Evolutionary conservation across 2,113 vertebrate species (phyloP).

Genomic region (Raja brachyura): DNA sequence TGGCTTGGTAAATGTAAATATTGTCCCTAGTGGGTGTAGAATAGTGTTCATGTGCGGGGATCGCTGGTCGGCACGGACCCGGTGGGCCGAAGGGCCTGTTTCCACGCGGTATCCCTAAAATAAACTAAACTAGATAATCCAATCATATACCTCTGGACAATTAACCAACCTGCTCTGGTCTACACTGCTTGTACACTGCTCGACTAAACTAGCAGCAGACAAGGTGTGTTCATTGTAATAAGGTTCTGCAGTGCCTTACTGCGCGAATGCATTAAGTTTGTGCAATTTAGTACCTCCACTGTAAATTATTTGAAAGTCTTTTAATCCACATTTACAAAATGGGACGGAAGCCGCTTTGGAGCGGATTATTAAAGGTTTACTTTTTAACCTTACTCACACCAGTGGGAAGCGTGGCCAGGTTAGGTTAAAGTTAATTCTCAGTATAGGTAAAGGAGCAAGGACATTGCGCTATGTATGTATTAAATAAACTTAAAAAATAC

Average conservation of each 20-base stretch:
- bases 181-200: not conserved
- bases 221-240: not conserved
- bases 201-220: not conserved
- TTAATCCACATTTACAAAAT: constrained; percentile 13
- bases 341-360: not conserved
- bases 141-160: constrained; percentile 14
- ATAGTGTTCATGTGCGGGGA: no score
- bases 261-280: not conserved
- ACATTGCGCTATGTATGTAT: not conserved
- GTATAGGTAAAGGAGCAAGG: not conserved
- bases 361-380: not conserved
- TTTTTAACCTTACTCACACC: not conserved
- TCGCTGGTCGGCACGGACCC: no score
- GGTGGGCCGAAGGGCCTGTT: no score
- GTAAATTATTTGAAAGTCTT: not conserved
- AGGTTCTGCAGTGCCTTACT: not conserved
- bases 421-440: not conserved
- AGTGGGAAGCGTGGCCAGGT: not conserved
- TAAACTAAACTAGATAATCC: not conserved
- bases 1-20: no score
- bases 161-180: not conserved
- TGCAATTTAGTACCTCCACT: not conserved
- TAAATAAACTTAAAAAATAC: not conserved
- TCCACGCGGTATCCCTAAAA: no score
- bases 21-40: no score